phyloP scores from a whole-genome alignment of 2,113 vertebrate genomes.

The Spilogale gracilis region DNA sequence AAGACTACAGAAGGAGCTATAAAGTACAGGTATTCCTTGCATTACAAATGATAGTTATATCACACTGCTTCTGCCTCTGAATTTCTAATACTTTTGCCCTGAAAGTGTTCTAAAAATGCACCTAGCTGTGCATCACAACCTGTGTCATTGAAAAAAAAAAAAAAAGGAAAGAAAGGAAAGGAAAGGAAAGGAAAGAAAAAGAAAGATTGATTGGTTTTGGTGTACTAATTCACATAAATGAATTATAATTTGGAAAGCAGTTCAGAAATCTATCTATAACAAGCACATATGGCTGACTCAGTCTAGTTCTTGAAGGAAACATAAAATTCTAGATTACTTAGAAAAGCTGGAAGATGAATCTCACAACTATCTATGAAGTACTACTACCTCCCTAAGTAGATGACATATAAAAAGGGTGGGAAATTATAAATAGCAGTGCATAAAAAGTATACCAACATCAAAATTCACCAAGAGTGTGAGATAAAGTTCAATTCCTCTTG shows the following conservation, averaged over 20 bases:
- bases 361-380: background rate
- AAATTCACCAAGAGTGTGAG: background rate
- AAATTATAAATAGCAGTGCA: background rate
- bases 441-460: slow-evolving; percentile 22
- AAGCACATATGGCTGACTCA: background rate
- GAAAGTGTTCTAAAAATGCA: slow-evolving; percentile 10
- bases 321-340: background rate
- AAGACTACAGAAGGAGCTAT: background rate
- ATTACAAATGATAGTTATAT: slow-evolving; percentile 17
- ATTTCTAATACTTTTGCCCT: background rate
- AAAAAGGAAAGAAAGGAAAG: background rate
- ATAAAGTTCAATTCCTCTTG: background rate
- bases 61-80: background rate
- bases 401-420: background rate
- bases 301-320: background rate
- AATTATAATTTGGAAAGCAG: background rate
- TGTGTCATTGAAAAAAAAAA: background rate
- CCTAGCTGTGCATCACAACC: background rate
- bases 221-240: background rate
- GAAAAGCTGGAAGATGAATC: background rate
- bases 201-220: background rate
- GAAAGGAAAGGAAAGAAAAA: background rate
- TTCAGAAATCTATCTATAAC: slow-evolving; percentile 29
- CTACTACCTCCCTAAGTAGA: background rate
- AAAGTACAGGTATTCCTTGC: background rate